Evolutionary conservation across 2,797 vertebrate genomes (phyloP).

Genomic region (Borostomias antarcticus): DNA sequence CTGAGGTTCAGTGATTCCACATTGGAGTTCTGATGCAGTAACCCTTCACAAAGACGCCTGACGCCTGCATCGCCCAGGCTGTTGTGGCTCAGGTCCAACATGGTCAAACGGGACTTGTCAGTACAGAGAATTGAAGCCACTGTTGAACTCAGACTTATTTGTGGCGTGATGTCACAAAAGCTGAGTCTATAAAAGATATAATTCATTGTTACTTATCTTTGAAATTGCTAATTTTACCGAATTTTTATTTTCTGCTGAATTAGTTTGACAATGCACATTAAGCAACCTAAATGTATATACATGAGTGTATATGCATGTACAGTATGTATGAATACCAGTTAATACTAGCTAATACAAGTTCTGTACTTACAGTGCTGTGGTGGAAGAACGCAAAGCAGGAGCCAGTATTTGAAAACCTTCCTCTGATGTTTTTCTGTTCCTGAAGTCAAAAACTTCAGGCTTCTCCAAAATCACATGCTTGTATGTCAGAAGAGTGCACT

Average conservation of each 20-base stretch:
- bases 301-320: background rate
- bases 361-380: background rate
- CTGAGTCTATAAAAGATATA: background rate
- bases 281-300: background rate
- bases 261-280: no score
- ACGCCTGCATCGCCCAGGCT: background rate
- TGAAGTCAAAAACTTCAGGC: slow-evolving; percentile 12
- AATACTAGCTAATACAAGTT: background rate
- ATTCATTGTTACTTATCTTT: background rate
- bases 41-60: background rate
- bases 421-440: slow-evolving; percentile 1
- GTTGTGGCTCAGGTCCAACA: background rate
- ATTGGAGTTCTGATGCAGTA: background rate
- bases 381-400: background rate
- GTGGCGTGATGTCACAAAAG: background rate
- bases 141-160: background rate
- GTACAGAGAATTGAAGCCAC: background rate
- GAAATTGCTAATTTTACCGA: background rate
- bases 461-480: background rate
- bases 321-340: background rate
- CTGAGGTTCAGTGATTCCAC: background rate
- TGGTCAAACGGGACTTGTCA: background rate
- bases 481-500: background rate
- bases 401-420: background rate
- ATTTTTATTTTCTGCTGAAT: background rate